Conservation (phyloP, 1,140 invertebrate species). For the Zaprionus vittiger region DNA sequence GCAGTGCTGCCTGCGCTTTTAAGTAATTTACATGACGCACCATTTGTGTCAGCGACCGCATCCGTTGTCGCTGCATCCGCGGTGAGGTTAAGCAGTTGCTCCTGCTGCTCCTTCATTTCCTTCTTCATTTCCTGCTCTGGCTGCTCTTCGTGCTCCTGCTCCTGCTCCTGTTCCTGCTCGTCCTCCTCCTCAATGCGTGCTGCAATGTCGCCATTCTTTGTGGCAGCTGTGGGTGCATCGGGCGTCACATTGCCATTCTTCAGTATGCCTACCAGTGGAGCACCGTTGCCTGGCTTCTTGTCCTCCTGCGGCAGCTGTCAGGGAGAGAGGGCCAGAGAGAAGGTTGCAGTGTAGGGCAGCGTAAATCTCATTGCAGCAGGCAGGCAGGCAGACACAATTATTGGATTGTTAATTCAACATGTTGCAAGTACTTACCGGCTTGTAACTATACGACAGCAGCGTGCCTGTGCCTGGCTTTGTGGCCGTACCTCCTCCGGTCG, state of each 20-base stretch:
- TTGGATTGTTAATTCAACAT: constrained; percentile 37
- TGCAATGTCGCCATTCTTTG: constrained; percentile 75
- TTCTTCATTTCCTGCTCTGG: constrained; percentile 12
- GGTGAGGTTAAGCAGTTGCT: constrained; percentile 37
- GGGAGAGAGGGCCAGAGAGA: neutral
- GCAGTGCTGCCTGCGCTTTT: constrained; percentile 16
- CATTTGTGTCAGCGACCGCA: constrained; percentile 46
- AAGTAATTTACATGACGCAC: constrained; percentile 62
- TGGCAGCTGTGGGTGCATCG: constrained; percentile 47
- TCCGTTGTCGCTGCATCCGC: constrained; percentile 26
- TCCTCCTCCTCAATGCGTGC: constrained; percentile 70
- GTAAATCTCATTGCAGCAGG: constrained; percentile 20
- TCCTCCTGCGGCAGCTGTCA: constrained; percentile 81
- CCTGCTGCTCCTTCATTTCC: constrained; percentile 20
- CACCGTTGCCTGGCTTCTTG: constrained; percentile 75
- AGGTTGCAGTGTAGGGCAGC: neutral
- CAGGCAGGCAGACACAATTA: constrained; percentile 33
- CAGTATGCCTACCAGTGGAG: constrained; percentile 78
- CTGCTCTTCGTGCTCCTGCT: constrained; percentile 45
- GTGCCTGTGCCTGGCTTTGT: constrained; percentile 18
- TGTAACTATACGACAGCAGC: constrained; percentile 74
- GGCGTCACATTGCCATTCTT: constrained; percentile 78
- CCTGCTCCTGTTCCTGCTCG: constrained; percentile 59
- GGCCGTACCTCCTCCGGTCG: constrained; percentile 9
- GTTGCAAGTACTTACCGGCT: constrained; percentile 74